Evolutionary conservation across 1,140 invertebrate species (phyloP).

Genomic region (Seison nebaliae): DNA sequence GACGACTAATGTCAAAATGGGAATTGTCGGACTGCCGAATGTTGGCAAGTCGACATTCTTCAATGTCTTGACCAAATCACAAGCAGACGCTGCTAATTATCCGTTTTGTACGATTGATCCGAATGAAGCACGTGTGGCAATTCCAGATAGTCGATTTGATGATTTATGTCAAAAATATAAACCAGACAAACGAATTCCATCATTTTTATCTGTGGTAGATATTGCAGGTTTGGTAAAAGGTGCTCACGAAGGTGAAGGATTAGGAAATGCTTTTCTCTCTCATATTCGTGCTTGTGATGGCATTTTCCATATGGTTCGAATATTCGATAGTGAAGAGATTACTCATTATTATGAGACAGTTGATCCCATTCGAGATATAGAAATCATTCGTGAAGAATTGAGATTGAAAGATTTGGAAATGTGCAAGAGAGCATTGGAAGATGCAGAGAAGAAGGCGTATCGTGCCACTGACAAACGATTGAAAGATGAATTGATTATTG

Average conservation of each 20-base stretch:
- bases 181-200: constrained; percentile 80
- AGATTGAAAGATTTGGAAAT: constrained; percentile 11
- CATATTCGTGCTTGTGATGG: constrained; percentile 95
- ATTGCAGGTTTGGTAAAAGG: constrained; percentile 94
- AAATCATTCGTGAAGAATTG: constrained; percentile 80
- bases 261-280: constrained; percentile 91
- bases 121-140: constrained; percentile 96
- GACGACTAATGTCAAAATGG: constrained; percentile 82
- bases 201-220: constrained; percentile 70
- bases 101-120: constrained; percentile 99
- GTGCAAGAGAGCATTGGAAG: constrained; percentile 36
- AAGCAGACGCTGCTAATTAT: constrained; percentile 84
- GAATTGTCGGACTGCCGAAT: constrained; percentile 78
- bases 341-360: constrained; percentile 94
- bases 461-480: constrained; percentile 74
- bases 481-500: constrained; percentile 42
- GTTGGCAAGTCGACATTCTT: constrained; percentile 98
- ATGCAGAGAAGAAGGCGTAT: constrained; percentile 56
- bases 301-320: constrained; percentile 85
- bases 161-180: constrained; percentile 75
- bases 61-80: constrained; percentile 85
- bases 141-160: constrained; percentile 74
- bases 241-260: constrained; percentile 78
- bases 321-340: constrained; percentile 61
- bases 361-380: constrained; percentile 75